Base-by-base conservation (phyloP, 2,888 invertebrate species). In the Tromatobia lineatoria region DNA sequence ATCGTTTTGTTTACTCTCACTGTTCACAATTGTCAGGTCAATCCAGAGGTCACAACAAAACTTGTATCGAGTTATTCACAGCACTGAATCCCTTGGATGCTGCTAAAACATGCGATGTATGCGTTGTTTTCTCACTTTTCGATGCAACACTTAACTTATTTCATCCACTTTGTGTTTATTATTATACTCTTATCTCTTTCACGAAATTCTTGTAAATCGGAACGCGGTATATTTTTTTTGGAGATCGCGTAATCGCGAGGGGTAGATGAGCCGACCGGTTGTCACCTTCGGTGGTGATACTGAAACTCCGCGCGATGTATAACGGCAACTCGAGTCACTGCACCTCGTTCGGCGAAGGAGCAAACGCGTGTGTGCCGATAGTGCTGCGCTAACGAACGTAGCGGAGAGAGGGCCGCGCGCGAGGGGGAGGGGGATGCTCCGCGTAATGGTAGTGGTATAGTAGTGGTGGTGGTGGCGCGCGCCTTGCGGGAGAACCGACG, bases 331-430 rank as follows among this genome's bases (percentile, higher is more conserved):
- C 71, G 29, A 71, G 57, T 52, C 52, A 52, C 23, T 38, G 82
- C 71, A 88, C 85, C 86, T 86, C 86, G 76, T 86, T 87, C 88
- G 87, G 73, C 89, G 87, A 86, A 88, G 87, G 88, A 85, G 64
- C 86, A 86, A 87, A 88, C 89, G 88, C 89, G 89, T 88, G 88
- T 90, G 87, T 88, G 88, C 84, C 87, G 85, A 86, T 79, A 84
- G 83, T 82, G 78, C 81, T 79, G 81, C 66, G 81, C 81, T 82
- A 79, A 85, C 79, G 75, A 79, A 78, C 85, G 86, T 59, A 23
- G 54, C 34, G 34, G 59, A 25, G 85, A 70, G 85, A 70, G 74
- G 47, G 18, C 71, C 11, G 75, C 80, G 54, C 54, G 74, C 10
- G 52, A 45, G 66, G 23, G 64, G 47, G 38, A 59, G 38, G 29